phyloP scores from a whole-genome alignment of 2,113 vertebrate species.

The Strigops habroptila region DNA sequence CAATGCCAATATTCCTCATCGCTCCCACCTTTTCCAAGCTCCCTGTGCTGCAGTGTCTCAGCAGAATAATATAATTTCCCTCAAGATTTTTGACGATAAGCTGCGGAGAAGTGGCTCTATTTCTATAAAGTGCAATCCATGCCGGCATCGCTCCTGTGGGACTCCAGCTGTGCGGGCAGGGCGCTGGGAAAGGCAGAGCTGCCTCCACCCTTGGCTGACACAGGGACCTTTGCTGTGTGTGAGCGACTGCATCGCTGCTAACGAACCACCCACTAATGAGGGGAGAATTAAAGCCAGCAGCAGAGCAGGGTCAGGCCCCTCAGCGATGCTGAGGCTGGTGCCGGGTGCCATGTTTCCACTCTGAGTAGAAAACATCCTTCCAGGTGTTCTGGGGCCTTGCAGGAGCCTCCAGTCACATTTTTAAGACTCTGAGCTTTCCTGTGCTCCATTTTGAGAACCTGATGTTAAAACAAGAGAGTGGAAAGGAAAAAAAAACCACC shows the following conservation, averaged over 20 bases:
- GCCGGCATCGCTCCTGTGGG: fast-evolving
- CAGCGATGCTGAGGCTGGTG: neutral
- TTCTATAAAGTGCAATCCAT: neutral
- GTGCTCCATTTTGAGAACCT: fast-evolving
- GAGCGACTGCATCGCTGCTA: fast-evolving
- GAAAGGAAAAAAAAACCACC: neutral
- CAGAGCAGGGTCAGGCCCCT: neutral
- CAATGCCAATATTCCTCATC: fast-evolving
- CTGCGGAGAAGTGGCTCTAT: neutral
- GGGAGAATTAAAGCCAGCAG: fast-evolving
- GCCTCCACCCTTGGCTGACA: neutral
- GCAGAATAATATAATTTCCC: neutral
- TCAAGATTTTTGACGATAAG: fast-evolving
- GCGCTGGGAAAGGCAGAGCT: neutral
- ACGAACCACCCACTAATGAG: neutral
- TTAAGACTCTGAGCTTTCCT: fast-evolving
- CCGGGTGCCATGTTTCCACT: fast-evolving
- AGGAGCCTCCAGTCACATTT: fast-evolving
- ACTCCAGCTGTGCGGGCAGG: fast-evolving
- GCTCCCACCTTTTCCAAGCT: fast-evolving
- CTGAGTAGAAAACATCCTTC: neutral
- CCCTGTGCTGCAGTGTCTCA: fast-evolving
- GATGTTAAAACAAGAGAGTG: neutral
- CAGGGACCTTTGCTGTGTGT: fast-evolving
- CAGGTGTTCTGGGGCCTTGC: fast-evolving